phyloP scores from a whole-genome alignment of 1,140 invertebrate genomes.

The Galleria mellonella region DNA sequence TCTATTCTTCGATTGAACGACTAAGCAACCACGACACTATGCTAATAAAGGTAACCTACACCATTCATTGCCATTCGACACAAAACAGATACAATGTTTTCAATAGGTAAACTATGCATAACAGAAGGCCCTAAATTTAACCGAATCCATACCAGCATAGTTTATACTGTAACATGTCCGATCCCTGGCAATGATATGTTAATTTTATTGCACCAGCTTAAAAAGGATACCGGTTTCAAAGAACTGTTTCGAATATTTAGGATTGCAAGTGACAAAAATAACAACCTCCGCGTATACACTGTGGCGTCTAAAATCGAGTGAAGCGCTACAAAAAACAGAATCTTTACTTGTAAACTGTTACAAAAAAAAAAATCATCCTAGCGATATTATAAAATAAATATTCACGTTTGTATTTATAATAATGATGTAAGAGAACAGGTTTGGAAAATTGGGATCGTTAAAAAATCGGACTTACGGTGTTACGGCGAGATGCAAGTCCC shows the following conservation, averaged over 20 bases:
- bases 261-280: slow-evolving; percentile 57
- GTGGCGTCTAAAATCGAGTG: slow-evolving; percentile 16
- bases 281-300: slow-evolving; percentile 39
- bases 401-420: slow-evolving; percentile 31
- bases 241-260: slow-evolving; percentile 39
- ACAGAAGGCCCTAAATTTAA: slow-evolving; percentile 12
- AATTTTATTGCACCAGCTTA: slow-evolving; percentile 63
- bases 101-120: not conserved
- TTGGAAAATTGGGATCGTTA: slow-evolving; percentile 13
- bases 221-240: slow-evolving; percentile 55
- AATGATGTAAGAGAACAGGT: slow-evolving; percentile 24
- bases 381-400: slow-evolving; percentile 27
- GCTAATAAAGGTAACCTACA: not conserved
- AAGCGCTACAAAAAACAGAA: slow-evolving; percentile 21
- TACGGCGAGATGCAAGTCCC: slow-evolving; percentile 28
- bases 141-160: slow-evolving; percentile 23
- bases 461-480: slow-evolving; percentile 41
- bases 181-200: slow-evolving; percentile 56
- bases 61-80: not conserved
- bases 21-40: not conserved
- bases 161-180: slow-evolving; percentile 23
- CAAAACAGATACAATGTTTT: slow-evolving; percentile 1
- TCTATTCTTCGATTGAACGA: too few relatives aligned
- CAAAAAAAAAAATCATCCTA: slow-evolving; percentile 8
- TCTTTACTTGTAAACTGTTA: not conserved